Base-by-base conservation (phyloP, 2,113 vertebrate species). In the Scytalopus superciliaris region DNA sequence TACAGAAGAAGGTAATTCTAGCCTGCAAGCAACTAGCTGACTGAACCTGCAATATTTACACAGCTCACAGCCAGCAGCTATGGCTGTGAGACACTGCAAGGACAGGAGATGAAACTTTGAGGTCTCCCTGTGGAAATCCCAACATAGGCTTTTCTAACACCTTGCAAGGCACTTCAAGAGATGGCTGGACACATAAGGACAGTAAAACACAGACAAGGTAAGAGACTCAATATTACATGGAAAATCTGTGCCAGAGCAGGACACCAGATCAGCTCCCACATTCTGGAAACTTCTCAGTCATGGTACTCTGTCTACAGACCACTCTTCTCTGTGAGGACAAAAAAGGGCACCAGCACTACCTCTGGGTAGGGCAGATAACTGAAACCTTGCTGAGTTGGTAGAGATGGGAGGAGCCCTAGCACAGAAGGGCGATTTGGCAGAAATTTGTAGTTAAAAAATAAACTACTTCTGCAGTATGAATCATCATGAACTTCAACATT, bases 361-460 rank as follows among this genome's bases (percentile, higher is more conserved):
- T 33, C 31, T 42, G 53, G 22, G 9, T 4, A 15, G 35, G 39
- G 18, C 23, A 63, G 22, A 19, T 1, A 12, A 22, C 0, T 0
- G 1, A 70, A 87, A 24, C 30, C 7, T 44, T 56, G 27, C 25
- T 13, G 47, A 13, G 11, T 23, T 49, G 37, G 19, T 30, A 23
- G 42, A 66, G 25, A 56, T 21, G 12, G 73, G 15, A 60, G 7
- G 3, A 82, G 47, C 45, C 50, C n/a, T 4, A 62, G 64, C 27
- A 44, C 45, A 3, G 12, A 52, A 68, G 12, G 37, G 40, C 55
- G 28, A 45, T 56, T 73, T 40, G 35, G 57, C 22, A 93, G 44
- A 67, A 78, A 79, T 56, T 1, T 49, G 53, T 19, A 84, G 35
- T 52, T 31, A 68, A 60, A 89, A 59, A 62, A 3, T 16, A 37